Base-by-base conservation (phyloP, 92 coral and sea anemone genomes). In the Phenganax stokvisi region DNA sequence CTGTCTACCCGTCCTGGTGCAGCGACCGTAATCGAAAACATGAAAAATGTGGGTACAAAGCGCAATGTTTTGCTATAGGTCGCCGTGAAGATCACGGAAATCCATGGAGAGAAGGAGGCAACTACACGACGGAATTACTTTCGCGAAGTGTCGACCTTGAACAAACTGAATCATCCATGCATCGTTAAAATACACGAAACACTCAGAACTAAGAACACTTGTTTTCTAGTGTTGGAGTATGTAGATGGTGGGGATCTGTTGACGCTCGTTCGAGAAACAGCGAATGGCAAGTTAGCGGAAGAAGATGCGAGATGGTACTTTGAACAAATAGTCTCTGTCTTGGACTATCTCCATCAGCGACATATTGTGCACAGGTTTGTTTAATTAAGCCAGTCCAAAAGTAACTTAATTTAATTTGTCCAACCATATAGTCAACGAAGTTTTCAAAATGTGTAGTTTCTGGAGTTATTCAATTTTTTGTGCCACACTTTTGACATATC, bases 221-320 rank as follows among this genome's bases (percentile, higher is more conserved):
- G 89, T 81, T 94, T 96, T 80, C 80, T 94, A 10, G 91, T 94
- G 7, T 88, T 90, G 0, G 98, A 94, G 65, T 92, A 81, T 72
- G 96, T 94, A n/a, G 89, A 90, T 28, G 98, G 98, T 31, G 98
- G 98, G 28, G 98, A 94, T 66, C 86, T 94, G 7, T 83, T 94
- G 62, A 80, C 78, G 54, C 74, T 85, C 54, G 83, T 94, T 9
- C 92, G 96, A 80, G 60, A 86, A 51, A 97, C 90, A 59, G 85
- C 80, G 69, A 96, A 90, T 61, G 92, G 90, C 13, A 80, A 89
- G 80, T 85, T 94, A 81, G 85, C 87, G 81, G 98, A 94, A 88
- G 85, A 89, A 63, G 97, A 94, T 62, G 96, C 98, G 62, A 86
- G 94, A 60, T 90, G 90, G 54, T 87, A 92, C 70, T 87, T 94